phyloP scores from a whole-genome alignment of 1,140 invertebrate species.

The Drosophila paulistorum region DNA sequence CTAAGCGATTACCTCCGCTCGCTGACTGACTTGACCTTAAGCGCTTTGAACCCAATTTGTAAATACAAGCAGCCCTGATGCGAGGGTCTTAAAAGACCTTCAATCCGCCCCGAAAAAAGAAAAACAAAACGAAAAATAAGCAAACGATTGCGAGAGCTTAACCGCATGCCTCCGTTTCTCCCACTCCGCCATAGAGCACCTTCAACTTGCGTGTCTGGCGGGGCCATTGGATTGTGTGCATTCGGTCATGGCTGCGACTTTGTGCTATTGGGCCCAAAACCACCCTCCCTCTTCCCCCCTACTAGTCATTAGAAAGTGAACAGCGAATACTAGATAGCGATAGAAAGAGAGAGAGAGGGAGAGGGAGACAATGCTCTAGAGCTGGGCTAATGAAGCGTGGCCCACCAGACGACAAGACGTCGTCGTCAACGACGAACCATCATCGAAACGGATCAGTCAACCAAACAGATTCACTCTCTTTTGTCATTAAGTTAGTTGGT shows the following conservation, averaged over 20 bases:
- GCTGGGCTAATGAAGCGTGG: conserved; percentile 51
- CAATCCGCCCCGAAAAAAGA: conserved; percentile 59
- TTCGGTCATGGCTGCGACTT: conserved; percentile 70
- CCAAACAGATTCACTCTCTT: conserved; percentile 42
- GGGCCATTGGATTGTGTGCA: conserved; percentile 60
- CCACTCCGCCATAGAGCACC: conserved; percentile 40
- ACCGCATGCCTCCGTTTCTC: not conserved
- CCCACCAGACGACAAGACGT: conserved; percentile 13
- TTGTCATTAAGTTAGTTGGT: conserved; percentile 43
- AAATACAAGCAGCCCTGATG: conserved; percentile 47
- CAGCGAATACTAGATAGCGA: too few relatives aligned
- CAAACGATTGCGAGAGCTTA: conserved; percentile 71
- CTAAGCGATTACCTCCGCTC: conserved; percentile 68
- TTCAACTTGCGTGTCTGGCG: conserved; percentile 72
- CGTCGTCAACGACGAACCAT: conserved; percentile 1
- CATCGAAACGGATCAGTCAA: conserved; percentile 50
- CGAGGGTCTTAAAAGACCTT: conserved; percentile 56
- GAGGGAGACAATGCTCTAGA: conserved; percentile 36
- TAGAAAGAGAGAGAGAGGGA: not conserved
- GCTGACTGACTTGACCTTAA: conserved; percentile 69
- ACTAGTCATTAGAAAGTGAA: too few relatives aligned
- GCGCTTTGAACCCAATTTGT: conserved; percentile 76
- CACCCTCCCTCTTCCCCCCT: too few relatives aligned
- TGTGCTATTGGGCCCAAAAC: conserved; percentile 46
- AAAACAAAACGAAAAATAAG: conserved; percentile 31